These are phyloP conservation scores for Bos indicus DNA, from an alignment of 2,113 vertebrate species.

Conservation along the genomic window DNA sequence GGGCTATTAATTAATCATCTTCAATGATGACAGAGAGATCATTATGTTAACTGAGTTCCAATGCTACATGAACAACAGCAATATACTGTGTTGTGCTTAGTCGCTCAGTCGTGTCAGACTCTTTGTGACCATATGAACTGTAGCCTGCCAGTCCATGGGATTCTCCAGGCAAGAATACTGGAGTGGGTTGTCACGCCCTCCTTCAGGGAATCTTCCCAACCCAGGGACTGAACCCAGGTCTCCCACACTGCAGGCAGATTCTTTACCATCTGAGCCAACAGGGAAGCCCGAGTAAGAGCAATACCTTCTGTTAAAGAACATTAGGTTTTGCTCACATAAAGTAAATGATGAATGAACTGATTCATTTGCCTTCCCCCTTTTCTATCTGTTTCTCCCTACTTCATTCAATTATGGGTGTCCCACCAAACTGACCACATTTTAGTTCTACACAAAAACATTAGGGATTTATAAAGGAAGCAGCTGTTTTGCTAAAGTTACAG, in stretches of 20 bases:
- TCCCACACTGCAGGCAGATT: neutral
- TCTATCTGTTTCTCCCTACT: neutral
- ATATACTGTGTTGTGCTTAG: neutral
- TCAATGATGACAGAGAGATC: neutral
- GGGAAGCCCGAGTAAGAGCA: neutral
- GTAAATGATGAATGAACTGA: neutral
- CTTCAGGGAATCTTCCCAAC: neutral
- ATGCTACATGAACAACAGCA: neutral
- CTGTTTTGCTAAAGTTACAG: neutral
- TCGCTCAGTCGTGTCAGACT: neutral
- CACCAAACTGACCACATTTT: neutral
- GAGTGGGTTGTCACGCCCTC: neutral
- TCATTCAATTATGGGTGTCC: neutral
- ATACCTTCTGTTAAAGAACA: neutral
- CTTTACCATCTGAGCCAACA: neutral
- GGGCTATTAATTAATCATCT: neutral
- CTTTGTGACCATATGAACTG: neutral
- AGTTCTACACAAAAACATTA: neutral
- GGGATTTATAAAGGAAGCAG: neutral
- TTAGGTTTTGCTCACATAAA: neutral
- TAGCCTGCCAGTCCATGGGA: neutral
- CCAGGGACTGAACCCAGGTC: neutral
- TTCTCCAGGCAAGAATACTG: neutral
- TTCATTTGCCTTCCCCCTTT: neutral
- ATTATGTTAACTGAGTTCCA: neutral